Evolutionary conservation across 2,888 invertebrate genomes (phyloP).

Genomic region (Hypercompe scribonia): DNA sequence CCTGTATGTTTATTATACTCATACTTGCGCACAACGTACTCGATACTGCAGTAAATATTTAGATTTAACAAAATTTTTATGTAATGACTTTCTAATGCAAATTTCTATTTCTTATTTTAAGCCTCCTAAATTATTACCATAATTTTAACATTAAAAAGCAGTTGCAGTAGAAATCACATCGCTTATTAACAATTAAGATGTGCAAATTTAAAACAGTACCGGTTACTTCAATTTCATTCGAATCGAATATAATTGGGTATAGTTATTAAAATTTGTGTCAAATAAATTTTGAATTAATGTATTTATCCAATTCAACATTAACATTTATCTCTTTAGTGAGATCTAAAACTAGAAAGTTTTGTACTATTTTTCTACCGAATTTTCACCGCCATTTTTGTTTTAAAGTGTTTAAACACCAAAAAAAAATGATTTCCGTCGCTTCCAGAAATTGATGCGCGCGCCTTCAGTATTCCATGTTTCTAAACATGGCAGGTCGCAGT

Average conservation of each 20-base stretch:
- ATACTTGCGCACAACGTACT: not conserved
- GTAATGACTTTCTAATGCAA: not conserved
- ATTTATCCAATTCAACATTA: not conserved
- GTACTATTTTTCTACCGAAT: not conserved
- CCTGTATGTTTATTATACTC: too few species aligned
- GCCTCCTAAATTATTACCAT: not conserved
- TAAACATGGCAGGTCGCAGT: conserved; percentile 96
- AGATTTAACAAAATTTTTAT: not conserved
- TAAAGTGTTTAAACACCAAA: conserved; percentile 38
- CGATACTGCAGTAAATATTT: not conserved
- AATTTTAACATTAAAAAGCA: not conserved
- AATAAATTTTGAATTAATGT: not conserved
- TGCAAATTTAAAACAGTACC: not conserved
- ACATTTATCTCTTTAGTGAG: not conserved
- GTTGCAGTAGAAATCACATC: not conserved
- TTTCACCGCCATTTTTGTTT: not conserved
- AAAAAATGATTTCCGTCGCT: conserved; percentile 47
- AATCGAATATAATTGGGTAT: not conserved
- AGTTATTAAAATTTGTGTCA: not conserved
- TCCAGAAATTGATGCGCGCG: conserved; percentile 75
- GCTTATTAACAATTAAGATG: not conserved
- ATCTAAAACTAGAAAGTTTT: not conserved
- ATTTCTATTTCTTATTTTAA: not conserved
- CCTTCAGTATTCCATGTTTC: conserved; percentile 85
- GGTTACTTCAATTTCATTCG: not conserved